phyloP scores from a whole-genome alignment of 2,888 invertebrate species.

The Mythimna pallens region DNA sequence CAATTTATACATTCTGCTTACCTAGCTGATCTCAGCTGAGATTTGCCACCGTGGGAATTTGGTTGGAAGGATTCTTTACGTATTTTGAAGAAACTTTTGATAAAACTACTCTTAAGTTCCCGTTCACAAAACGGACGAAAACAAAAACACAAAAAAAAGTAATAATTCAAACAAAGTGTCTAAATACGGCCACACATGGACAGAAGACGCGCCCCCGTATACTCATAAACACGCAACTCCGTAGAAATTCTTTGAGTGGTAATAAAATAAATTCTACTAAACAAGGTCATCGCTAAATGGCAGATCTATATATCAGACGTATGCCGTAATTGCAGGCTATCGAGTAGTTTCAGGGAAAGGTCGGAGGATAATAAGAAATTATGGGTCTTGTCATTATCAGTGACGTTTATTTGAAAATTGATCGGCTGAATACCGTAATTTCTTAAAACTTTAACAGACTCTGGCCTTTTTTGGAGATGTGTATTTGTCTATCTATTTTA shows the following conservation, averaged over 20 bases:
- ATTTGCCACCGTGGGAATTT: too few species aligned
- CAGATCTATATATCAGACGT: slow-evolving; percentile 29
- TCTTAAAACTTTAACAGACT: background rate
- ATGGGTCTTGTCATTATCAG: background rate
- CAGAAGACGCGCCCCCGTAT: slow-evolving; percentile 37
- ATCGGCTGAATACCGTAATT: background rate
- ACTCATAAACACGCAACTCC: slow-evolving; percentile 56
- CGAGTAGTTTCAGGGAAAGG: slow-evolving; percentile 1
- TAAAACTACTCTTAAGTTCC: background rate
- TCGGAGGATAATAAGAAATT: slow-evolving; percentile 23
- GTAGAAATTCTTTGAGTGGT: slow-evolving; percentile 50
- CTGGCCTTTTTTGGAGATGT: background rate
- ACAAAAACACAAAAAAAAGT: slow-evolving; percentile 2
- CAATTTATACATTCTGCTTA: too few species aligned
- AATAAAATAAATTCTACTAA: slow-evolving; percentile 50
- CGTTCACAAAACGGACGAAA: background rate
- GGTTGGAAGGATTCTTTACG: too few species aligned
- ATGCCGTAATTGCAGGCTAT: slow-evolving; percentile 32
- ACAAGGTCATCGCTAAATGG: slow-evolving; percentile 47
- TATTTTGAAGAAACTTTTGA: background rate
- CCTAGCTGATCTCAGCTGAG: too few species aligned
- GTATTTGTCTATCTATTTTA: too few species aligned
- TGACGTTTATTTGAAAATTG: background rate
- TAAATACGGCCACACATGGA: slow-evolving; percentile 31
- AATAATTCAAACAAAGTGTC: slow-evolving; percentile 37